Percentiles rank a stretch among this genome's conserved stretches.
Evolutionary conservation across 2,113 vertebrate genomes (phyloP).

Genomic region (mouse (Mus musculus)): GRCm39 chr12:85576501-85577000

Average conservation of each 20-base stretch:
- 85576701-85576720: constrained; percentile 15
- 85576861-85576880: not conserved
- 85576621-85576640: not conserved
- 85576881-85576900: not conserved
- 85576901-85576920: not conserved
- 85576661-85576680: not conserved
- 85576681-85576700: not conserved
- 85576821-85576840: not conserved
- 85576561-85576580: not conserved
- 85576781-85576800: not conserved
- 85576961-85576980: not conserved
- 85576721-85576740: not conserved
- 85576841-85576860: not conserved
- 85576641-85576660: not conserved
- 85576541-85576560: not conserved
- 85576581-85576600: constrained; percentile 8
- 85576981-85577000: not conserved
- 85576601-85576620: not conserved
- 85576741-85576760: not conserved
- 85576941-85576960: not conserved
- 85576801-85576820: not conserved
- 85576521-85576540: not conserved
- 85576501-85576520: not conserved
- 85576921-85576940: not conserved
- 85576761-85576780: not conserved